phyloP scores from a whole-genome alignment of 2,113 vertebrate genomes.

The Pollimyrus isidori region DNA sequence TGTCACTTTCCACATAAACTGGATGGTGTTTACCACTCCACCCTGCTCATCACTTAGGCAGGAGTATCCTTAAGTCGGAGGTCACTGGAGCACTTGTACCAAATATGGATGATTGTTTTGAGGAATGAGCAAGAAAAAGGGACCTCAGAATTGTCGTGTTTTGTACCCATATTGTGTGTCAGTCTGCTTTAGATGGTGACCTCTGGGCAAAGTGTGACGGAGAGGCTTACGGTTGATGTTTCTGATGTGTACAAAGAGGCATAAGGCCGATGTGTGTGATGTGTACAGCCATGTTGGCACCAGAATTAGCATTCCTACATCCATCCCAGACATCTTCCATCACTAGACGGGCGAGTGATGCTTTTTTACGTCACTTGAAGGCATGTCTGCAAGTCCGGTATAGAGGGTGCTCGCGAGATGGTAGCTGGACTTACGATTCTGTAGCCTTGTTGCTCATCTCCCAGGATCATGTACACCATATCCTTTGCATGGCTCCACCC shows the following conservation, averaged over 20 bases:
- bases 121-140: not conserved
- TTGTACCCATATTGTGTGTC: slow-evolving; percentile 10
- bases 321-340: not conserved
- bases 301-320: not conserved
- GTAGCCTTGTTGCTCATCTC: not conserved
- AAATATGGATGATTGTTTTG: not conserved
- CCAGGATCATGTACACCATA: not conserved
- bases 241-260: not conserved
- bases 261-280: not conserved
- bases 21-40: not conserved
- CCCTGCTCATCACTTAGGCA: not conserved
- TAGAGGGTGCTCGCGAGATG: not conserved
- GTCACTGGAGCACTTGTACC: not conserved
- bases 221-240: not conserved
- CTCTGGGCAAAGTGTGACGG: slow-evolving; percentile 10
- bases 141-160: not conserved
- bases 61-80: not conserved
- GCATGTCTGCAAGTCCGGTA: slow-evolving; percentile 1
- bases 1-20: not conserved
- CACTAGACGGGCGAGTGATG: not conserved
- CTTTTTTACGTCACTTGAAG: slow-evolving; percentile 13
- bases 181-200: slow-evolving; percentile 25
- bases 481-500: not conserved
- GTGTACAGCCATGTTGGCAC: not conserved
- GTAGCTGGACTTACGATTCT: not conserved